Conservation (phyloP, 2,888 invertebrate species). For the Rambutsinella grinnellia region DNA sequence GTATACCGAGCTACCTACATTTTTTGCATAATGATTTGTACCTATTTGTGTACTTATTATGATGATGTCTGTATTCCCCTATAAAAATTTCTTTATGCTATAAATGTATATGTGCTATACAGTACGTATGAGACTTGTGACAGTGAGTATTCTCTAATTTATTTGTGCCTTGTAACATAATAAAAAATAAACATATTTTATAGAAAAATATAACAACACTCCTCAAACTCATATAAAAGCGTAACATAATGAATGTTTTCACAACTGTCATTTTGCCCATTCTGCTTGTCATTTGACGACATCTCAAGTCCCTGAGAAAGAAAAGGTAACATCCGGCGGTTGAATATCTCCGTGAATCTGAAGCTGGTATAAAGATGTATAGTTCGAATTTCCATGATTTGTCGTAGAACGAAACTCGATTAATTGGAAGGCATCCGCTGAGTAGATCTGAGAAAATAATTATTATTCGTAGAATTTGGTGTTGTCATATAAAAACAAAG, state of each 20-base stretch:
- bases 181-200: slow-evolving; percentile 44
- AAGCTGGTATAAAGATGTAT: slow-evolving; percentile 45
- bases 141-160: slow-evolving; percentile 49
- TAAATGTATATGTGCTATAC: slow-evolving; percentile 5
- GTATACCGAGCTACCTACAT: not conserved
- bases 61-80: slow-evolving; percentile 15
- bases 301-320: too few species aligned
- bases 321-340: not conserved
- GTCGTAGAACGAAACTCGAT: slow-evolving; percentile 27
- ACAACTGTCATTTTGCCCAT: too few species aligned
- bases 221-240: not conserved
- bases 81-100: slow-evolving; percentile 28
- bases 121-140: not conserved
- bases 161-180: slow-evolving; percentile 53
- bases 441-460: slow-evolving; percentile 13
- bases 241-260: too few species aligned
- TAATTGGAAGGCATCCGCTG: slow-evolving; percentile 7
- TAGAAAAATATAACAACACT: slow-evolving; percentile 9
- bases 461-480: too few species aligned
- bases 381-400: slow-evolving; percentile 42
- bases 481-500: too few species aligned
- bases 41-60: slow-evolving; percentile 16
- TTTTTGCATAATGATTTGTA: not conserved
- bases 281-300: slow-evolving; percentile 3
- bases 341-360: slow-evolving; percentile 40